Conservation (phyloP, 2,797 vertebrate species). For the Leucoraja ocellata region DNA sequence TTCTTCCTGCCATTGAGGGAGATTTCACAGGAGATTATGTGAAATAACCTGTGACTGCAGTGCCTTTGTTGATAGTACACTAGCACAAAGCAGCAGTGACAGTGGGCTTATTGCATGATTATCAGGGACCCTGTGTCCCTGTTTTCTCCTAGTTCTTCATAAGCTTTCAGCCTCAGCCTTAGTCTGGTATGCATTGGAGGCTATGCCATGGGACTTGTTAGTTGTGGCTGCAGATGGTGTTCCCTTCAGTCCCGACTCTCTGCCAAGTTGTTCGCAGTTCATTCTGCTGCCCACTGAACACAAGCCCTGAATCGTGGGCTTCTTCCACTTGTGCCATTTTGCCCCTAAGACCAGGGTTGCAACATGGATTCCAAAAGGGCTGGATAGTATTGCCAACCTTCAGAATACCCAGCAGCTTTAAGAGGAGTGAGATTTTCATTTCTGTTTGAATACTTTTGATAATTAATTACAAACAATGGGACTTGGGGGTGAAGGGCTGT, state of each 20-base stretch:
- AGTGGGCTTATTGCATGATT: too few species aligned
- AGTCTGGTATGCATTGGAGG: neutral
- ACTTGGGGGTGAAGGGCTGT: neutral
- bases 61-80: too few species aligned
- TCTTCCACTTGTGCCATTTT: neutral
- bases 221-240: neutral
- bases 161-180: neutral
- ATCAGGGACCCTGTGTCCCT: too few species aligned
- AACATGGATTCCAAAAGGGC: neutral
- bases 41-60: too few species aligned
- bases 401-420: neutral
- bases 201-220: neutral
- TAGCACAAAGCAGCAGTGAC: too few species aligned
- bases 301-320: neutral
- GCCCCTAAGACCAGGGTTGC: neutral
- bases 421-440: neutral
- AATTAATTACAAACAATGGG: neutral
- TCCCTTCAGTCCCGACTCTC: slow-evolving; percentile 6
- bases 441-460: neutral
- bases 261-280: neutral
- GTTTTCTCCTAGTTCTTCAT: too few species aligned
- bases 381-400: neutral
- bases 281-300: neutral
- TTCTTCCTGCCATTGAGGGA: neutral
- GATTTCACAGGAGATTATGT: too few species aligned